Evolutionary conservation across 2,888 invertebrate species (phyloP), one percentile per base, ranked within the genome.

Genomic region (Stenurella melanura): DNA sequence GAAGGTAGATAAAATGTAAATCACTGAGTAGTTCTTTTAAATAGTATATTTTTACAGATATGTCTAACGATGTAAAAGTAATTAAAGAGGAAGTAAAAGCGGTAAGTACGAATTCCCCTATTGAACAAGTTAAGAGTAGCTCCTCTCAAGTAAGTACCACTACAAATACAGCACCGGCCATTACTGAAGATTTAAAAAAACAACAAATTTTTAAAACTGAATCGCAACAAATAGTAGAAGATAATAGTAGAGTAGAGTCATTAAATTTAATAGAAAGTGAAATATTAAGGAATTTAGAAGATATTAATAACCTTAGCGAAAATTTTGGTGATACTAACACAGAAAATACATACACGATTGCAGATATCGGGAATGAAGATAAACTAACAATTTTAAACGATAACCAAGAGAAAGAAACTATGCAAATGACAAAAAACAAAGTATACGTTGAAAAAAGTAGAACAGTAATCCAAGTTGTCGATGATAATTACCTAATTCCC

Each of bases 401-500:
- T 21, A 38, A 38, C 50, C 21, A 30, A 15, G 57, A 57, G 21
- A 57, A 57, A 17, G 63, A 69, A n/a, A 63, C 60, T 19, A 38
- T 70, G 5, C 42, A 66, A 67, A 79, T 72, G 76, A 80, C 64
- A 19, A 70, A 68, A 19, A 79, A 77, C 26, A 87, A 87, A 84
- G 81, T 87, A 67, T 87, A 88, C 54, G 87, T 89, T 19, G 89
- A 89, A 81, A 90, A 89, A 82, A 89, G 89, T 79, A 88, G 88
- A 78, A 89, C 89, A 1, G 89, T 89, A 1, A 89, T 89, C 60
- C 87, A 89, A 80, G 87, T 89, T 18, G 82, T 86, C 11, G 87
- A 88, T 75, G 82, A 82, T 57, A 80, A 82, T 69, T 81, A 81
- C 50, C 75, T 82, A 73, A 64, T 80, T 57, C 80, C 77, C 1